phyloP scores from a whole-genome alignment of 2,797 vertebrate genomes.

The Pangasius sanitwongsei region DNA sequence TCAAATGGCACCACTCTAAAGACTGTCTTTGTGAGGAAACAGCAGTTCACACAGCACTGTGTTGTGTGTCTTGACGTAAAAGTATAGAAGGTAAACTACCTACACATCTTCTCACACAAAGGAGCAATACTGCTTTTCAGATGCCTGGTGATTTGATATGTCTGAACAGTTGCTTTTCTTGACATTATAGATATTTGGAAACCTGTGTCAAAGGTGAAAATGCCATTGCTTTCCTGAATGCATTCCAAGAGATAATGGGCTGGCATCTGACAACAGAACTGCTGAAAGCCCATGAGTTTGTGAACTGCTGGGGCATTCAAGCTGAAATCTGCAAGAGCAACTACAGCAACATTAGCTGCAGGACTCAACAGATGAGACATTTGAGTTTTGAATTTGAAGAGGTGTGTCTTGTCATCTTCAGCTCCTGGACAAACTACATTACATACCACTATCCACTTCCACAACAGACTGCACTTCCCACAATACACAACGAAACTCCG shows the following conservation, averaged over 20 bases:
- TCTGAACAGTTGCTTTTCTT: slow-evolving; percentile 38
- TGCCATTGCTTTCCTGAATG: slow-evolving; percentile 20
- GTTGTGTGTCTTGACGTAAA: slow-evolving; percentile 12
- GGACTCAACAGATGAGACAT: background rate
- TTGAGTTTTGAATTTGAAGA: background rate
- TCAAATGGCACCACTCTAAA: slow-evolving; percentile 45
- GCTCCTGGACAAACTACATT: background rate
- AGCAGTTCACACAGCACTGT: slow-evolving; percentile 12
- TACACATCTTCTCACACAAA: slow-evolving; percentile 43
- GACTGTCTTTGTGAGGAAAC: slow-evolving; percentile 40
- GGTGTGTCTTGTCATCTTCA: background rate
- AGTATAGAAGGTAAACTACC: slow-evolving; percentile 40
- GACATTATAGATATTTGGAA: slow-evolving; percentile 39
- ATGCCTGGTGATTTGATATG: slow-evolving; percentile 42
- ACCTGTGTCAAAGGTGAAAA: slow-evolving; percentile 40
- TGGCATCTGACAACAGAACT: slow-evolving; percentile 20
- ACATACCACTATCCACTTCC: background rate
- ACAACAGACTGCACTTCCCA: background rate
- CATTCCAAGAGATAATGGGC: slow-evolving; percentile 31
- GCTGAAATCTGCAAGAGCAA: background rate
- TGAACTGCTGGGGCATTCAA: slow-evolving; percentile 20
- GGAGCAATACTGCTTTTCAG: slow-evolving; percentile 18
- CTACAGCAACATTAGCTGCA: slow-evolving; percentile 5
- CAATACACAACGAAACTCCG: background rate
- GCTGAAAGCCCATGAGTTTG: slow-evolving; percentile 17